These are phyloP conservation scores for Oscheius sp. DNA, from an alignment of 2,888 invertebrate species.

Conservation along the genomic window DNA sequence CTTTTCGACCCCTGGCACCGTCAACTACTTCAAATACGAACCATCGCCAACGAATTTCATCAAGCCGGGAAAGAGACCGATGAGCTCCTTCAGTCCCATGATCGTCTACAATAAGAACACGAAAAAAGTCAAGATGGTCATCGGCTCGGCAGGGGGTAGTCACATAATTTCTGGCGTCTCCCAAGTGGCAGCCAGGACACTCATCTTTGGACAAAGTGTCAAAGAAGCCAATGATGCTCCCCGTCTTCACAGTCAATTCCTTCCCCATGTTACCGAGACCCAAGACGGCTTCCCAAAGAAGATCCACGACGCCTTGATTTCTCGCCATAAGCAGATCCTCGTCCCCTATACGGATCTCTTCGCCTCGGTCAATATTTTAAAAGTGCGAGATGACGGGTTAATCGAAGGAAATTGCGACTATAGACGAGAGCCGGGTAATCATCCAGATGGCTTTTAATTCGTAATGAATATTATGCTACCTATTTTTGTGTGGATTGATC, in stretches of 20 bases:
- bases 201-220: constrained; percentile 83
- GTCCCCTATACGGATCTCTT: not conserved
- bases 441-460: too few relatives aligned
- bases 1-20: constrained; percentile 77
- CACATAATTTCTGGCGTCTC: constrained; percentile 86
- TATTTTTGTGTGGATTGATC: too few relatives aligned
- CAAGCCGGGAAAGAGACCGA: constrained; percentile 81
- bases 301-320: constrained; percentile 60
- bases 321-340: constrained; percentile 65
- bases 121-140: constrained; percentile 79
- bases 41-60: constrained; percentile 85
- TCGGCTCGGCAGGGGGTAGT: constrained; percentile 90
- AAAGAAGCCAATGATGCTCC: constrained; percentile 78
- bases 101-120: constrained; percentile 80
- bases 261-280: constrained; percentile 75
- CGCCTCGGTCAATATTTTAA: not conserved
- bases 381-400: constrained; percentile 2
- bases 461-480: too few relatives aligned
- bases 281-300: constrained; percentile 38
- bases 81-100: constrained; percentile 90
- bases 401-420: constrained; percentile 1
- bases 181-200: constrained; percentile 78
- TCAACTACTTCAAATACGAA: constrained; percentile 71
- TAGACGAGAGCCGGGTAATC: not conserved
- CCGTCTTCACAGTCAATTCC: constrained; percentile 73